phyloP scores from a whole-genome alignment of 2,888 invertebrate species.

The Myopa tessellatipennis region DNA sequence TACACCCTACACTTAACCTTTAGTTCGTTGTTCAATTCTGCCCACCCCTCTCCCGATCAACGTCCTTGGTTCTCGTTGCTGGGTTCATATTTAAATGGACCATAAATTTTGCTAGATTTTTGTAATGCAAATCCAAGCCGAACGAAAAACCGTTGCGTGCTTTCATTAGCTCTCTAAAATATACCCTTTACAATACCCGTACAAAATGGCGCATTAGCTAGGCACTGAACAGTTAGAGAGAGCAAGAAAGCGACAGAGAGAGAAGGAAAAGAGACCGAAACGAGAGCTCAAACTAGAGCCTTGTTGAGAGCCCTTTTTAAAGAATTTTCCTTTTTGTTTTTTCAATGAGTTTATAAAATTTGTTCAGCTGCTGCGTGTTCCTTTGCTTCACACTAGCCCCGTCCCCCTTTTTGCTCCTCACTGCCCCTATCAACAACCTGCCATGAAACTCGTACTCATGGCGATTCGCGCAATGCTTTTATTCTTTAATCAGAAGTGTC shows the following conservation, averaged over 20 bases:
- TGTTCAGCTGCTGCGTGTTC: constrained; percentile 29
- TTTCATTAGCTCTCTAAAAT: background rate
- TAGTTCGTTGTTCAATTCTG: background rate
- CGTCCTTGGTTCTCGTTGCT: background rate
- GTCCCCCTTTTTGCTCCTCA: background rate
- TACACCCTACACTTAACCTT: background rate
- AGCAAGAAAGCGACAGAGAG: background rate
- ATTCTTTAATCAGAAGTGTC: background rate
- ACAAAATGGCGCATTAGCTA: constrained; percentile 30
- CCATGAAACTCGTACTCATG: background rate
- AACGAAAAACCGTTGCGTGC: background rate
- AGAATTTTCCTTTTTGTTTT: background rate
- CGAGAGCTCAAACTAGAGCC: background rate
- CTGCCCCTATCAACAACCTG: background rate
- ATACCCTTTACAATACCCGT: background rate
- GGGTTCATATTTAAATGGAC: constrained; percentile 40
- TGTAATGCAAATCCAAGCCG: constrained; percentile 41
- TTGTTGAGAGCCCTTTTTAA: background rate
- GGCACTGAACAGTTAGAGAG: background rate
- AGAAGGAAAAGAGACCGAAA: too few species aligned
- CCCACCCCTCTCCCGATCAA: background rate
- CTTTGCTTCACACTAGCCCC: background rate
- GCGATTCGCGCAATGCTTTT: background rate
- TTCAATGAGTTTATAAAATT: constrained; percentile 19
- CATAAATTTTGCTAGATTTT: constrained; percentile 43